Percentiles rank a stretch among this genome's conserved stretches.
Conservation (phyloP, 2,113 vertebrate genomes). For the Sinocyclocheilus anshuiensis region DNA sequence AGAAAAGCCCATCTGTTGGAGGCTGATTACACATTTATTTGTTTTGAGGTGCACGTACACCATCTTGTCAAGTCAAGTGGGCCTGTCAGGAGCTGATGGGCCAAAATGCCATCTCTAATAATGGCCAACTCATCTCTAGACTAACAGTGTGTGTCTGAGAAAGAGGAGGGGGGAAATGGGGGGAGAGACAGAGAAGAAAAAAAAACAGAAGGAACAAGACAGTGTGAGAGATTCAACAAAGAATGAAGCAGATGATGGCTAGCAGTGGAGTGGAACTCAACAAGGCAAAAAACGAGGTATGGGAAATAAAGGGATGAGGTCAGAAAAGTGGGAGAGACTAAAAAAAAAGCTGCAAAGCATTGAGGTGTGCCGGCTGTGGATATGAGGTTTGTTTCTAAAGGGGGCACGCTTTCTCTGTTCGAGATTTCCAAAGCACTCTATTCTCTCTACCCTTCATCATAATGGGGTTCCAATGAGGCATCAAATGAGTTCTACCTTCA, state of each 20-base stretch:
- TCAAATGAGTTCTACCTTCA: conserved; percentile 69
- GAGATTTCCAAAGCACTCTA: conserved; percentile 59
- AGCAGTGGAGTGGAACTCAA: conserved; percentile 14
- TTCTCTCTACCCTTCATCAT: conserved; percentile 62
- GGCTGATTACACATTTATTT: conserved; percentile 51
- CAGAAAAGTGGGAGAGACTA: not conserved
- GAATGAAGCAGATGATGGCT: conserved; percentile 24
- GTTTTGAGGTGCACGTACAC: conserved; percentile 42
- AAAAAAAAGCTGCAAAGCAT: conserved; percentile 31
- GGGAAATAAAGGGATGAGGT: conserved; percentile 30
- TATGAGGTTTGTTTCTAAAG: conserved; percentile 25
- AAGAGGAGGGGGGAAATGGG: not conserved
- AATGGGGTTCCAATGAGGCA: conserved; percentile 72
- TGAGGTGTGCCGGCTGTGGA: conserved; percentile 11
- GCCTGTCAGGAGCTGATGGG: conserved; percentile 52
- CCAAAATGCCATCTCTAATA: conserved; percentile 50
- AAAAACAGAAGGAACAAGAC: not conserved
- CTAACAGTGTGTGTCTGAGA: conserved; percentile 35
- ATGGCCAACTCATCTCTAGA: conserved; percentile 43
- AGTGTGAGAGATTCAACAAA: conserved; percentile 1
- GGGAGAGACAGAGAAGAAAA: not conserved
- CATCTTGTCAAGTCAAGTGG: conserved; percentile 48
- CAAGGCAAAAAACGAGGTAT: not conserved
- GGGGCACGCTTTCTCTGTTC: conserved; percentile 43
- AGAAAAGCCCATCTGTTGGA: conserved; percentile 46